Percentiles rank a stretch among this genome's conserved stretches.
Evolutionary conservation across 2,888 invertebrate species (phyloP).

Genomic region (Gonocerus acuteangulatus): DNA sequence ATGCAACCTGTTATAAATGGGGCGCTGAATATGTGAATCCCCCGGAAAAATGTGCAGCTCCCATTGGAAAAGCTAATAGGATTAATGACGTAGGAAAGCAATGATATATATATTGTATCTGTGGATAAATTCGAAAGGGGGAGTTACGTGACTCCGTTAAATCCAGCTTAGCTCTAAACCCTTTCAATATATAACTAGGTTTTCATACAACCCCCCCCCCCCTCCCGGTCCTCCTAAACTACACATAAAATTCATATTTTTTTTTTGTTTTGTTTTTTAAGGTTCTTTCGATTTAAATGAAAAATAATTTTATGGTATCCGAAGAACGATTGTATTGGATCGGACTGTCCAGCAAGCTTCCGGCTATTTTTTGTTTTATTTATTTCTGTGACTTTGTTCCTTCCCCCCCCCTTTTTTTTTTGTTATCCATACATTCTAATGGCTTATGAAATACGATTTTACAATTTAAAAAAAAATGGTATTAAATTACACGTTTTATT

Average conservation of each 20-base stretch:
- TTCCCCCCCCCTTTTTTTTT: constrained; percentile 3
- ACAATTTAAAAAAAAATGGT: too few species aligned
- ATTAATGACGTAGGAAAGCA: constrained; percentile 18
- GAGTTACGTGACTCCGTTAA: constrained; percentile 21
- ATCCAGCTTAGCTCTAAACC: constrained; percentile 17
- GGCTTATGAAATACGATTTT: too few species aligned
- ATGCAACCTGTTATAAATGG: neutral
- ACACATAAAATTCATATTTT: constrained; percentile 19
- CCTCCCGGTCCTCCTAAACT: constrained; percentile 4
- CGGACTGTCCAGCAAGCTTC: too few species aligned
- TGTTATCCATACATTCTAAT: neutral
- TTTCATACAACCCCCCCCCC: constrained; percentile 30
- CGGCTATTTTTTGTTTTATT: constrained; percentile 1
- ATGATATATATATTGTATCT: constrained; percentile 22
- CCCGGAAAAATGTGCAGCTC: constrained; percentile 17
- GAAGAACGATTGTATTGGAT: neutral
- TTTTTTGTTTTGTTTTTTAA: neutral
- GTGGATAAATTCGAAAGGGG: constrained; percentile 1
- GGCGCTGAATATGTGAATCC: neutral
- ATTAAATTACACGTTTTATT: too few species aligned
- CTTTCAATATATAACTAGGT: constrained; percentile 24
- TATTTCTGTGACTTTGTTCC: too few species aligned
- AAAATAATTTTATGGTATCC: neutral
- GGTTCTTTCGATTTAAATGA: neutral
- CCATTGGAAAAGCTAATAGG: constrained; percentile 1